Conservation (phyloP, 2,797 vertebrate species). For the Smutsia temminckii region DNA sequence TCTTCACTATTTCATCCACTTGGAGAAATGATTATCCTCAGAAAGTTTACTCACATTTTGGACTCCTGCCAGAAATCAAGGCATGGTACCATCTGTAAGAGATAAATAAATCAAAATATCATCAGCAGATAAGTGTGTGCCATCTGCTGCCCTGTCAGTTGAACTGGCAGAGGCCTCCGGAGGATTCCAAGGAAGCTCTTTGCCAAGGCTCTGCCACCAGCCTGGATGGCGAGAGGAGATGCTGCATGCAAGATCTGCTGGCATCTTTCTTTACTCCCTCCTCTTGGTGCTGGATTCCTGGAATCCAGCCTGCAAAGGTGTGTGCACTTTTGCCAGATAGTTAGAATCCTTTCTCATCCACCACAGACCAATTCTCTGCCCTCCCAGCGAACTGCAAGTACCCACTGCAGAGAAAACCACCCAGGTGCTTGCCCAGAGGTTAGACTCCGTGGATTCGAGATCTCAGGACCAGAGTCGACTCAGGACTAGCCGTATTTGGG, state of each 20-base stretch:
- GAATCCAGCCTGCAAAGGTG: not conserved
- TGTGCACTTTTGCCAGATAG: not conserved
- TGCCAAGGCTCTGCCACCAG: conserved; percentile 60
- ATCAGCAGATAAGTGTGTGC: conserved; percentile 79
- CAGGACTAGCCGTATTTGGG: not conserved
- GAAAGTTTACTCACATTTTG: conserved; percentile 68
- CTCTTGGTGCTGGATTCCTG: not conserved
- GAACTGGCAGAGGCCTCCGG: conserved; percentile 72
- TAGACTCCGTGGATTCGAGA: not conserved
- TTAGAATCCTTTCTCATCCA: not conserved
- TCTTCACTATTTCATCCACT: conserved; percentile 6
- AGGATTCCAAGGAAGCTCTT: conserved; percentile 59
- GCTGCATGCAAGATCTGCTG: not conserved
- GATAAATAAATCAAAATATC: conserved; percentile 83
- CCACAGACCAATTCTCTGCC: not conserved
- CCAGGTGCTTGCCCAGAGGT: accelerated
- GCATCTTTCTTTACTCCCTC: not conserved
- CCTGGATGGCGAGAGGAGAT: not conserved
- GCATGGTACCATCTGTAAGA: conserved; percentile 79
- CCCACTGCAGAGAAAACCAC: not conserved
- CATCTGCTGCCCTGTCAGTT: conserved; percentile 80
- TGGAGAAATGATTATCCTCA: conserved; percentile 49
- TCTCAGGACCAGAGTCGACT: not conserved
- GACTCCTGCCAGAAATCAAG: conserved; percentile 73
- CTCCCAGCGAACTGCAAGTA: not conserved